These are phyloP conservation scores for Lottia scabra DNA, from an alignment of 2,888 invertebrate species.

Conservation along the genomic window DNA sequence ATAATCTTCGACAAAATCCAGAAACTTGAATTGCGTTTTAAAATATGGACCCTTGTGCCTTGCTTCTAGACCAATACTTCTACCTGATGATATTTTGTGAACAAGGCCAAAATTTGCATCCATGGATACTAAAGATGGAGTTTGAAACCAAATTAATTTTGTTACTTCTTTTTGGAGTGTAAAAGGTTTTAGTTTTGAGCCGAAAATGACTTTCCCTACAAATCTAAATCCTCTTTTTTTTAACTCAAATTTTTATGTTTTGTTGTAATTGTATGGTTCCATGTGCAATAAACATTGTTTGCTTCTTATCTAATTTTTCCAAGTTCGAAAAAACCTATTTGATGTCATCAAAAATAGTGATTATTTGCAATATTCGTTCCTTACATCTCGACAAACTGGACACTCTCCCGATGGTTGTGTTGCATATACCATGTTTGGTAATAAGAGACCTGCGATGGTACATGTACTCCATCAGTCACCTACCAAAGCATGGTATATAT, in stretches of 20 bases:
- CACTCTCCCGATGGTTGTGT: not conserved
- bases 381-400: not conserved
- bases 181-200: too few species aligned
- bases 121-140: not conserved
- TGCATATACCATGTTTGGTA: not conserved
- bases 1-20: not conserved
- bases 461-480: not conserved
- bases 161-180: too few species aligned
- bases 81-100: not conserved
- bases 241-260: too few species aligned
- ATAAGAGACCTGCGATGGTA: not conserved
- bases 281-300: too few species aligned
- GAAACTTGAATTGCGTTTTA: not conserved
- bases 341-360: not conserved
- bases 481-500: not conserved
- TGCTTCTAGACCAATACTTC: not conserved
- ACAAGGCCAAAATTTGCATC: not conserved
- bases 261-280: too few species aligned
- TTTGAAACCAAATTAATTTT: not conserved
- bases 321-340: not conserved
- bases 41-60: not conserved
- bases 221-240: too few species aligned
- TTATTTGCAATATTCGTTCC: not conserved
- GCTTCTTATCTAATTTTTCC: not conserved
- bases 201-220: too few species aligned